Base-by-base conservation (phyloP, 2,113 vertebrate genomes). In the Megalops atlanticus region DNA sequence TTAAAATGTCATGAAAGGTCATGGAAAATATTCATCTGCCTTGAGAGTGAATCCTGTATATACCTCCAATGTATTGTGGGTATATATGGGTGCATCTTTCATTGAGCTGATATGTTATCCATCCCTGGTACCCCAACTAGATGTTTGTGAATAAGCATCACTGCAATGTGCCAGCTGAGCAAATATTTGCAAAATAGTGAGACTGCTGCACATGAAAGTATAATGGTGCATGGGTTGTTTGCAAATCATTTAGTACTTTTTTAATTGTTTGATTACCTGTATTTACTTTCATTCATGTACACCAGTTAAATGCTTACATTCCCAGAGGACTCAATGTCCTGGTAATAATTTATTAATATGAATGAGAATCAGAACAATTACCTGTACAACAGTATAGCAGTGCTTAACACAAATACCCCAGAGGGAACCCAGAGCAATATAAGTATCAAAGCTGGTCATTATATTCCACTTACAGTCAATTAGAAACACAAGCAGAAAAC, bases 101-200 rank as follows among this genome's bases (percentile, higher is more conserved):
- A 31, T 64, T 24, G 24, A 27, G n/a, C n/a, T 14, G 11, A 24
- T 64, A n/a, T 64, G 31, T 64, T 27, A 64, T 64, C 31, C n/a
- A n/a, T 27, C 31, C 6, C 54, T 64, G 54, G n/a, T 64, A 64
- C 54, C 54, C 54, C n/a, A 21, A n/a, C 54, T 27, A 64, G 54
- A 27, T 31, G 54, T 27, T 31, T 64, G 24, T 27, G 54, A 27
- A 7, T 1, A 27, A 64, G 24, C 31, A 24, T 21, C 54, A 27
- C 54, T 64, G 11, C 54, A 64, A 27, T 64, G n/a, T 24, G 31
- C n/a, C 54, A 64, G 54, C 54, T 64, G 54, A 64, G n/a, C n/a
- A 64, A 64, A 64, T 64, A 64, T 64, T 27, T 64, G 54, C 54
- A 64, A 64, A 64, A 64, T n/a, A 64, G 54, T 24, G 54, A 64